phyloP scores from a whole-genome alignment of 2,797 vertebrate genomes.

The Oryzias sinensis region DNA sequence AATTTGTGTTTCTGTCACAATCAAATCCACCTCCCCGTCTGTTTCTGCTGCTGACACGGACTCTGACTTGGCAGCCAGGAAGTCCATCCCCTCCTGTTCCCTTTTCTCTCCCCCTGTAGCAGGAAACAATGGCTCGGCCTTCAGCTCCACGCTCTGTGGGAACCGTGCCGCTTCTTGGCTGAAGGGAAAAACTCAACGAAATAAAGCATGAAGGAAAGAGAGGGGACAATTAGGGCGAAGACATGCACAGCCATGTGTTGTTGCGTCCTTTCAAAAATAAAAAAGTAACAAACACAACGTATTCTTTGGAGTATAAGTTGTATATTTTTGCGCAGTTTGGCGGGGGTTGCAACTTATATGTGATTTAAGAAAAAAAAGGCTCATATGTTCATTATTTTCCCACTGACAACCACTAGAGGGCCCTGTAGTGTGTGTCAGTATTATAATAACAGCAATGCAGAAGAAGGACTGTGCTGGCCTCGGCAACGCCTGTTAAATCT shows the following conservation, averaged over 20 bases:
- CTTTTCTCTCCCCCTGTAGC: slow-evolving; percentile 31
- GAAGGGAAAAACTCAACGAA: slow-evolving; percentile 40
- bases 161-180: slow-evolving; percentile 53
- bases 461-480: too few relatives aligned
- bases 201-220: slow-evolving; percentile 16
- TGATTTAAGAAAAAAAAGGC: too few relatives aligned
- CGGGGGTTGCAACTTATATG: too few relatives aligned
- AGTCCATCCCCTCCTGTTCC: slow-evolving; percentile 47
- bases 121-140: slow-evolving; percentile 65
- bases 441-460: too few relatives aligned
- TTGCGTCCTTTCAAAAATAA: slow-evolving; percentile 1
- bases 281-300: too few relatives aligned
- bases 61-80: slow-evolving; percentile 62
- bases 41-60: slow-evolving; percentile 49
- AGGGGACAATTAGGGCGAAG: slow-evolving; percentile 38
- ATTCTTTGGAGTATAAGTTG: too few relatives aligned
- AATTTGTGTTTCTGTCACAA: slow-evolving; percentile 24
- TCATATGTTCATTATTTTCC: too few relatives aligned
- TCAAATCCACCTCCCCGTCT: slow-evolving; percentile 37
- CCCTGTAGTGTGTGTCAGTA: too few relatives aligned
- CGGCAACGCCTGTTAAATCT: too few relatives aligned
- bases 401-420: too few relatives aligned
- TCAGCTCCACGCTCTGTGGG: slow-evolving; percentile 54
- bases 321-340: too few relatives aligned
- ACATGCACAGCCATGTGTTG: slow-evolving; percentile 55